Evolutionary conservation across 1,140 invertebrate genomes (phyloP), one percentile per base, ranked within the genome.

Genomic region (Chlorops oryzae): DNA sequence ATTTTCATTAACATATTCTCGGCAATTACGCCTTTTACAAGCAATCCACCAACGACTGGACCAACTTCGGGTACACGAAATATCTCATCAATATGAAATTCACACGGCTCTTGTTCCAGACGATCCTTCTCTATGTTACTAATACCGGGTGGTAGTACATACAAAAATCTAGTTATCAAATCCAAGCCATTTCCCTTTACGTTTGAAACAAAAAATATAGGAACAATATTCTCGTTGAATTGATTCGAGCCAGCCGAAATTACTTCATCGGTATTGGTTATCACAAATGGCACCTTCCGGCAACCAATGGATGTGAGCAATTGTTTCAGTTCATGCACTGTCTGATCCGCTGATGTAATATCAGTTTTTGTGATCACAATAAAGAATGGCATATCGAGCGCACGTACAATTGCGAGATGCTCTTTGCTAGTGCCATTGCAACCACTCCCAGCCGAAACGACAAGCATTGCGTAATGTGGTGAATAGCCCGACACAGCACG

Each of bases 161-260:
- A 80, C 15, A 92, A 73, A 70, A 92, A 94, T 45, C 80, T 84
- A 48, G 87, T 87, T 2, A 96, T 74, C 24, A 88, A 74, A 57
- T 86, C 81, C 3, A 96, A 74, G 9, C 92, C 92, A 46, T 82
- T 78, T 2, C 96, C 96, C 13, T 84, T 92, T 1, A 98, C 93
- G 70, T 87, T 92, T n/a, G 93, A 97, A n/a, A 96, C 85, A 42
- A 82, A 84, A 70, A 98, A 94, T 56, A 98, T 88, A 9, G 96
- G 92, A 35, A 90, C 82, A 45, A 86, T 76, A 43, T 84, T 81
- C 24, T 80, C 76, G 7, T 78, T 77, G 17, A 80, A 71, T 53
- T 82, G 77, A 59, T 80, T 80, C 3, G 78, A 77, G 22, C 82
- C 80, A 35, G 81, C 84, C 32, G 81, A 82, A 17, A 88, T 81